These are phyloP conservation scores for Distichodus sexfasciatus DNA, from an alignment of 2,797 vertebrate species.

Conservation along the genomic window DNA sequence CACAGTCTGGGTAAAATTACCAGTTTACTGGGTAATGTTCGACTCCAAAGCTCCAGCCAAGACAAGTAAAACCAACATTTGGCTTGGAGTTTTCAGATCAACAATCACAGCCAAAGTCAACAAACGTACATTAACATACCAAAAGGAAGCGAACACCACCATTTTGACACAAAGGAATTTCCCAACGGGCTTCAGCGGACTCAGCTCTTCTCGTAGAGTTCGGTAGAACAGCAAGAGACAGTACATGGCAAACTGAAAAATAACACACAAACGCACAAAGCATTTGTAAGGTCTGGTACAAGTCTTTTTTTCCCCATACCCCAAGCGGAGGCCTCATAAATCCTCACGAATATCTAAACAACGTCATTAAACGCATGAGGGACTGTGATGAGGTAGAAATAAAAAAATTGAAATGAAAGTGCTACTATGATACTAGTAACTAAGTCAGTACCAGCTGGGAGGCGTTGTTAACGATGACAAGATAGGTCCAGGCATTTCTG, in stretches of 20 bases:
- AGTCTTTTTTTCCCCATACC: no score
- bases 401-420: no score
- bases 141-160: conserved; percentile 97
- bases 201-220: conserved; percentile 88
- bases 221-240: conserved; percentile 95
- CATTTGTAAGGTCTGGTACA: no score
- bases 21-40: no score
- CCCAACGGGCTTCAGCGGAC: conserved; percentile 90
- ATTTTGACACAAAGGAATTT: conserved; percentile 98
- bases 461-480: conserved; percentile 96
- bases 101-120: neutral
- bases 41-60: no score
- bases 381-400: no score
- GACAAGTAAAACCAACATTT: neutral
- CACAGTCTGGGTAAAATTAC: no score
- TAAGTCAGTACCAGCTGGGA: conserved; percentile 86
- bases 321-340: no score
- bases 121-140: conserved; percentile 72
- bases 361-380: no score
- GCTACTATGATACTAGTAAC: no score
- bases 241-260: conserved; percentile 94
- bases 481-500: conserved; percentile 93
- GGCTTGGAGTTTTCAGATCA: neutral
- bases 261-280: neutral
- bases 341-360: no score